Evolutionary conservation across 2,888 invertebrate genomes (phyloP).

Genomic region (Drosophila anomelani): DNA sequence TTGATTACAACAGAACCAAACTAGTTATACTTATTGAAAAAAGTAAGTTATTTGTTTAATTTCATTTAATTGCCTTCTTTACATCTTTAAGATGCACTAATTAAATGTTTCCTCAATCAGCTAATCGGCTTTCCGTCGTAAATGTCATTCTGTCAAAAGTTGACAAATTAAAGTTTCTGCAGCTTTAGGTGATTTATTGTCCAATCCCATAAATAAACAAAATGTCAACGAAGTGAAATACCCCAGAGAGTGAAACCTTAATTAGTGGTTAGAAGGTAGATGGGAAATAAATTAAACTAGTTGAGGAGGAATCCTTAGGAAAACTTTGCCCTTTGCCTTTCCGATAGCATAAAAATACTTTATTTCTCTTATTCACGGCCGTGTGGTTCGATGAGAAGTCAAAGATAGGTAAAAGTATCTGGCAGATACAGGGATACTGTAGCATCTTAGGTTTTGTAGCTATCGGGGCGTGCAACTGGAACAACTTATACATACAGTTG

Average conservation of each 20-base stretch:
- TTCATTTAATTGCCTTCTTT: neutral
- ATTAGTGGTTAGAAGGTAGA: constrained; percentile 1
- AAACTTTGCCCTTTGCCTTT: constrained; percentile 8
- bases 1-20: neutral
- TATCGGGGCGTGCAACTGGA: constrained; percentile 13
- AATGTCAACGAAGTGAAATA: constrained; percentile 1
- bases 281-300: neutral
- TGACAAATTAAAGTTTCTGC: constrained; percentile 2
- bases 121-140: neutral
- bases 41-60: neutral
- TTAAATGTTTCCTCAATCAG: neutral
- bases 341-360: constrained; percentile 8
- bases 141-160: constrained; percentile 10
- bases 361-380: constrained; percentile 5
- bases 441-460: constrained; percentile 21
- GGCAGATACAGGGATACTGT: constrained; percentile 18
- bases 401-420: constrained; percentile 27
- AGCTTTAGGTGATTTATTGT: neutral
- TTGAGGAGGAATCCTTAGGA: constrained; percentile 19
- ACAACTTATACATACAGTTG: neutral
- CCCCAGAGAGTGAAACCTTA: constrained; percentile 14
- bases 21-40: neutral
- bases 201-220: constrained; percentile 4
- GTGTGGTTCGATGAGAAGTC: constrained; percentile 10
- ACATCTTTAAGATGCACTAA: neutral